These are phyloP conservation scores for Diarsia rubi DNA, from an alignment of 2,888 invertebrate genomes.

Conservation along the genomic window DNA sequence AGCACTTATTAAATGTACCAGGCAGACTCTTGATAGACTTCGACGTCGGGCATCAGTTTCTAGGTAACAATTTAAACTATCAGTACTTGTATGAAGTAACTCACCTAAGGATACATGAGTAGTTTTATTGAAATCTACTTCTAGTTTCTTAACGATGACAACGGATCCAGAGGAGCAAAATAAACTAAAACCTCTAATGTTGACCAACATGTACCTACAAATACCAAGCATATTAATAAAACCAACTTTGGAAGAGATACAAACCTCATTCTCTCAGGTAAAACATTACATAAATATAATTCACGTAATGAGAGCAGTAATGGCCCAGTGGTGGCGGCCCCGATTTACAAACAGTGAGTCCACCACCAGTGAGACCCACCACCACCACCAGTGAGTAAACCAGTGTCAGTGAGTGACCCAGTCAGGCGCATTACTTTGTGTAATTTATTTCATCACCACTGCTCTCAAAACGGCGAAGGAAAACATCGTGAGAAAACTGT, in stretches of 20 bases:
- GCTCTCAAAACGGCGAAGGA: no score
- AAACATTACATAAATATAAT: not conserved
- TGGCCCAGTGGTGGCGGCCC: no score
- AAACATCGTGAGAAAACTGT: no score
- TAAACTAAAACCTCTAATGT: conserved; percentile 90
- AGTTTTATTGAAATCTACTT: conserved; percentile 3
- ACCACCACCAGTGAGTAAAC: no score
- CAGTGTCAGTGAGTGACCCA: no score
- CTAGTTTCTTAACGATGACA: conserved; percentile 88
- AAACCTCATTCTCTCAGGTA: conserved; percentile 92
- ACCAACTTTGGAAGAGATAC: conserved; percentile 94
- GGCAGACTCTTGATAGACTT: conserved; percentile 93
- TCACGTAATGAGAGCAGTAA: no score
- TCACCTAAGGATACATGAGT: not conserved
- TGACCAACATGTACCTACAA: conserved; percentile 92
- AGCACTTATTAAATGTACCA: conserved; percentile 94
- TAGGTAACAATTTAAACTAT: conserved; percentile 71
- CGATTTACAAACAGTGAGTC: no score
- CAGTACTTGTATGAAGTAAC: not conserved
- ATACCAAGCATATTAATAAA: conserved; percentile 92
- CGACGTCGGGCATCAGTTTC: conserved; percentile 91
- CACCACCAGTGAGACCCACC: no score
- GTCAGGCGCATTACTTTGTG: no score
- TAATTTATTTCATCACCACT: no score
- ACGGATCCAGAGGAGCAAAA: conserved; percentile 86